Evolutionary conservation across 1,140 invertebrate genomes (phyloP), one percentile per base, ranked within the genome.

Genomic region (Drosophila nigromelanica): DNA sequence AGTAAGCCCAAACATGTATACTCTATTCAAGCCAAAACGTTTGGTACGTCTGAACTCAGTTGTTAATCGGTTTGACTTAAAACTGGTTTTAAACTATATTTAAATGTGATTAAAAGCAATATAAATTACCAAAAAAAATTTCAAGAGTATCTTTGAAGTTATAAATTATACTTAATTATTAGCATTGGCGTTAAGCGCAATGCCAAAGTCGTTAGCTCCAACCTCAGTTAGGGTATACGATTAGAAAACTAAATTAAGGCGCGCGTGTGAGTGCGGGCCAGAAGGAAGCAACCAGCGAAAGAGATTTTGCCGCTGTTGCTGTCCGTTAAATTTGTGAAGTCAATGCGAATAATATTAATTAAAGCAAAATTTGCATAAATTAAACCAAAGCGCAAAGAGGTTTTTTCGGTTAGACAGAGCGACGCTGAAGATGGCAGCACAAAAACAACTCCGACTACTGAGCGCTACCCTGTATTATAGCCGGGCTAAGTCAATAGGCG

Each of bases 321-420:
- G 80, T 59, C 69, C 50, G 40, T 35, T 74, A 56, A 70, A 60
- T 64, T 64, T 61, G 54, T 47, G 64, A 76, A 66, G 52, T 52
- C 63, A 74, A 89, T 67, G 69, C 58, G 62, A 52, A 75, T 83
- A 83, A 83, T 72, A 80, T 89, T 89, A 89, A 89, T 89, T 89
- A 80, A 81, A 82, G 73, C 71, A 89, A 76, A 83, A 89, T 89
- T 89, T 89, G 83, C 83, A 89, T 89, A 83, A 76, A 77, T 87
- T 79, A 79, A 76, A 51, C 12, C 71, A 56, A 24, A 24, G 33
- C 47, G 59, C 54, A 68, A 89, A 76, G 67, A 74, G 69, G 73
- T 68, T 89, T 18, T 18, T 89, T 89, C 55, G 72, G 73, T 89
- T 82, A 89, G 83, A 89, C 83, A 89, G 85, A 80, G 83, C 83